Evolutionary conservation across 2,888 invertebrate genomes (phyloP), one percentile per base, ranked within the genome.

Genomic region (Nymphalis c-album): DNA sequence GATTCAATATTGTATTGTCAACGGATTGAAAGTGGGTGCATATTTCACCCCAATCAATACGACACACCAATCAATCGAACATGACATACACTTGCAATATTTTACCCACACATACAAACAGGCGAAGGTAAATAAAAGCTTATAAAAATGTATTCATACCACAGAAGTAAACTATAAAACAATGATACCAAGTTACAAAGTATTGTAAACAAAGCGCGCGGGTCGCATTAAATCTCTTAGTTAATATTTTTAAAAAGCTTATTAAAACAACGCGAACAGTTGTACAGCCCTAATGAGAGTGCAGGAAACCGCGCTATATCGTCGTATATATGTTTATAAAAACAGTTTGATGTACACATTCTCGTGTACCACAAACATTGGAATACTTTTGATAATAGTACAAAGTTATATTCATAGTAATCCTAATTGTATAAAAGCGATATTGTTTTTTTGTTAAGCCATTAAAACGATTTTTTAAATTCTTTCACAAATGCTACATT

Each of bases 231-330:
- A 35, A 57, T 18, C 35, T 40, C 35, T 18, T 61, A 60, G 61
- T 61, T 60, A 64, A 59, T 64, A 60, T 64, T 60, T n/a, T 53
- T 60, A 61, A 66, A 66, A 50, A 57, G 66, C 61, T 61, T 66
- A 66, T 61, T 60, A 48, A 40, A 18, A 40, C 40, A 57, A 55
- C 26, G 31, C 18, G 57, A 18, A 40, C 4, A 6, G 7, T 18
- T 35, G 57, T 57, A 40, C 16, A 13, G 18, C 57, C 40, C 40
- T 60, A 60, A 60, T 60, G 60, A 60, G 60, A 60, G 47, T 60
- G 46, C 46, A 47, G 60, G 47, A 60, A 47, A 60, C 47, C 47
- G n/a, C 18, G 17, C 60, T 47, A 22, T 60, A 40, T 47, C 47
- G 47, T 60, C 18, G n/a, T 31, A 55, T 53, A 22, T 5, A 22